Conservation (phyloP, 2,797 vertebrate genomes). For the Mormyrus proboscirostris region DNA sequence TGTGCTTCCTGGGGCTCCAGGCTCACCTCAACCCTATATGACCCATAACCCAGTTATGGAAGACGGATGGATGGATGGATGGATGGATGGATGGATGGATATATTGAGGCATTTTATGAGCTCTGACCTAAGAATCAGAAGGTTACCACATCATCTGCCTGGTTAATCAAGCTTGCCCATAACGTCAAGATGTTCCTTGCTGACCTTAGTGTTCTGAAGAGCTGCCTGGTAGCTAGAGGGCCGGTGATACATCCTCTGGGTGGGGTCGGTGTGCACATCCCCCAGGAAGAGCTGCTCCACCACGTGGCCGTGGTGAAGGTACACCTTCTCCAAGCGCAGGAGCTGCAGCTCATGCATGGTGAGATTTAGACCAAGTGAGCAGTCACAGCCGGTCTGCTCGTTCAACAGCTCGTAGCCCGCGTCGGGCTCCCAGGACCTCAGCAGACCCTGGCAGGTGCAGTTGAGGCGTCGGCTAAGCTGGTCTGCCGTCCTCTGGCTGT, state of each 20-base stretch:
- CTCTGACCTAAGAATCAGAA: background rate
- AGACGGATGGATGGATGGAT: background rate
- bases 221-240: conserved; percentile 89
- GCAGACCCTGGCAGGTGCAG: conserved; percentile 59
- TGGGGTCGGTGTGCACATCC: conserved; percentile 82
- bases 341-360: conserved; percentile 95
- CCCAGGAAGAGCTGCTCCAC: conserved; percentile 92
- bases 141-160: background rate
- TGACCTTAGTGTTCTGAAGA: conserved; percentile 86
- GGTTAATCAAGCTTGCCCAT: background rate
- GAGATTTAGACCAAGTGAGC: conserved; percentile 79
- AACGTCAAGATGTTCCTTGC: conserved; percentile 10
- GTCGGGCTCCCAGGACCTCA: conserved; percentile 64
- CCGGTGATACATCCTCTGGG: conserved; percentile 85
- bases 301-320: conserved; percentile 80
- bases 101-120: background rate
- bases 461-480: conserved; percentile 71
- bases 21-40: background rate
- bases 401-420: conserved; percentile 74
- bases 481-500: conserved; percentile 65
- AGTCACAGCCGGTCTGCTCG: conserved; percentile 75
- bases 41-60: background rate
- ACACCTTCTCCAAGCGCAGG: conserved; percentile 86
- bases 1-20: background rate
- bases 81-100: background rate